A percentile compares a stretch with the other conserved stretches of the same genome.
Evolutionary conservation across 2,113 vertebrate genomes (phyloP).

Genomic region (Plecturocebus donacophilus): DNA sequence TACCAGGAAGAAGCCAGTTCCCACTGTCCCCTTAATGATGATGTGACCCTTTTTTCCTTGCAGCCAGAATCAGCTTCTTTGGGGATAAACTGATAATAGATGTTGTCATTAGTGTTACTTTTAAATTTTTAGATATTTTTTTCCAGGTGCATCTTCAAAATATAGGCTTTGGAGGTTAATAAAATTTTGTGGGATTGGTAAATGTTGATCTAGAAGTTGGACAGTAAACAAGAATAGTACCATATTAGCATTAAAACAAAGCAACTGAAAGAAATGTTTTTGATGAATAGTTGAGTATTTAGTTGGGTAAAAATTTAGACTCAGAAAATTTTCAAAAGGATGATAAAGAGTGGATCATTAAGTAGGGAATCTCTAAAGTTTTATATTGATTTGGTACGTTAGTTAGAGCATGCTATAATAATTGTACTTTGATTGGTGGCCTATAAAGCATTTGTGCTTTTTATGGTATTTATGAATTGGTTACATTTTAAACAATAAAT

Average conservation of each 20-base stretch:
- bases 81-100: neutral
- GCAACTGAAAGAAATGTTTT: neutral
- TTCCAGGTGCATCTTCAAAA: neutral
- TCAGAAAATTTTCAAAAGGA: neutral
- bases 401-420: neutral
- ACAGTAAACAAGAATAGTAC: neutral
- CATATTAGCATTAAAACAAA: neutral
- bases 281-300: neutral
- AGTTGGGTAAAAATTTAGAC: neutral
- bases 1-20: neutral
- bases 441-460: neutral
- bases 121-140: neutral
- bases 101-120: neutral
- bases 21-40: neutral
- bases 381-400: neutral
- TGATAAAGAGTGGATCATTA: neutral
- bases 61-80: neutral
- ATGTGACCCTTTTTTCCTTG: neutral
- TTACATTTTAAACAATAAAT: neutral
- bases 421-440: neutral
- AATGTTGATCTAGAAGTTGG: neutral
- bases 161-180: neutral
- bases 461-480: neutral
- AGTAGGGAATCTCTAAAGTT: neutral
- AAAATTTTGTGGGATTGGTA: neutral